Evolutionary conservation across 2,113 vertebrate species (phyloP), one percentile per base, ranked within the genome.

Genomic region (Dunckerocampus dactyliophorus): DNA sequence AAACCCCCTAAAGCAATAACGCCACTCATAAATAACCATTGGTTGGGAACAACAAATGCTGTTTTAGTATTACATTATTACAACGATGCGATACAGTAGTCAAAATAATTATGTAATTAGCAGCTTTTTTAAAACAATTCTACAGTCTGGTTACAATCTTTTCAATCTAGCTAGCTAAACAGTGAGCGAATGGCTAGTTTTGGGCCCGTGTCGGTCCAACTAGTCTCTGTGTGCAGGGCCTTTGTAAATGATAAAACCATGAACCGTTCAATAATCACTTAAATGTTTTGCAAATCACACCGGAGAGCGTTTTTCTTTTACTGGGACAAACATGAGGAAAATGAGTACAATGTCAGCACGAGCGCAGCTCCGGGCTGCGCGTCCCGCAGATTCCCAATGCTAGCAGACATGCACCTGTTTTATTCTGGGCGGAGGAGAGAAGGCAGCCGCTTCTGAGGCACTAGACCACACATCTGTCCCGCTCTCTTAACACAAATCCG

Each of bases 321-420:
- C 24, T 3, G 31, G 58, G 24, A 8, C 9, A 11, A 24, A 60
- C n/a, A 17, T 12, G 19, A 13, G 11, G 13, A 28, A 46, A 47
- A 17, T 15, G 19, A 34, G 31, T 34, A 34, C 31, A 34, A 34
- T 34, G 31, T 9, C 14, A 51, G 13, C n/a, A 21, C 45, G 8
- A 24, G 3, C 22, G 17, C 14, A 8, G 22, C 24, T 22, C 43
- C 13, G 15, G 19, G 43, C 16, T 59, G 57, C 43, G 6, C 15
- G 20, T 12, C 47, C 47, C 22, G 65, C 55, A 61, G 51, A 55
- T 53, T 52, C 19, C 21, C 63, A 8, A 53, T 46, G 65, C 52
- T 72, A 77, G 69, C 74, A 75, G 68, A 70, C 58, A 58, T 88
- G 86, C 86, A 88, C 86, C 86, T 88, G 86, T 70, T 86, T 78